A percentile compares a stretch with the other conserved stretches of the same genome.
Conservation (phyloP, 2,113 vertebrate genomes). For the Scortum barcoo region DNA sequence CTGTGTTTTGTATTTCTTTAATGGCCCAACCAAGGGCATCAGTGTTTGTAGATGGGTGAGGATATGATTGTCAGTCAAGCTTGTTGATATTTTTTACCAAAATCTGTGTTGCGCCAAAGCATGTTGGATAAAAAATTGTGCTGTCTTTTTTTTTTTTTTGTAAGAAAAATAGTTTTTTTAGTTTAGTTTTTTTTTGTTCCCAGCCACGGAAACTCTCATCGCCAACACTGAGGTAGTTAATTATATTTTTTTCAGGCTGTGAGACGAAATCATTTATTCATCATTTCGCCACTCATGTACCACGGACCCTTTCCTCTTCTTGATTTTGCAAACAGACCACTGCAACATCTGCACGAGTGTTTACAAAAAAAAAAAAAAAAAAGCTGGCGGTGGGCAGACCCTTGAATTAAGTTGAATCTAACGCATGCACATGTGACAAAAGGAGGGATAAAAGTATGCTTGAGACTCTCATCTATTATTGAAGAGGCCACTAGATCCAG, state of each 20-base stretch:
- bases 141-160: not conserved
- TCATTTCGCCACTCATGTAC: not conserved
- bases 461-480: slow-evolving; percentile 85
- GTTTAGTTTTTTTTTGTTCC: not conserved
- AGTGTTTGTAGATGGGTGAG: not conserved
- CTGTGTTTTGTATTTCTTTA: not conserved
- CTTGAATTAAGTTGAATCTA: slow-evolving; percentile 56
- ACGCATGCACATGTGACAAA: slow-evolving; percentile 53
- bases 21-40: too few relatives aligned
- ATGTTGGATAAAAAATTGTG: not conserved
- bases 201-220: too few relatives aligned
- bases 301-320: not conserved
- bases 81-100: not conserved
- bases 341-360: not conserved
- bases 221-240: not conserved
- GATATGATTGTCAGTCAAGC: not conserved
- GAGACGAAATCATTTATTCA: not conserved
- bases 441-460: slow-evolving; percentile 73
- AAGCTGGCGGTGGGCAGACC: slow-evolving; percentile 1
- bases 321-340: not conserved
- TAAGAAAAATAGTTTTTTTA: not conserved
- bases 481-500: slow-evolving; percentile 75
- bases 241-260: too few relatives aligned
- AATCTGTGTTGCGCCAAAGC: not conserved
- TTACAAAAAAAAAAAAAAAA: too few relatives aligned